Evolutionary conservation across 2,797 vertebrate species (phyloP), one percentile per base, ranked within the genome.

Genomic region (Karalla daura): DNA sequence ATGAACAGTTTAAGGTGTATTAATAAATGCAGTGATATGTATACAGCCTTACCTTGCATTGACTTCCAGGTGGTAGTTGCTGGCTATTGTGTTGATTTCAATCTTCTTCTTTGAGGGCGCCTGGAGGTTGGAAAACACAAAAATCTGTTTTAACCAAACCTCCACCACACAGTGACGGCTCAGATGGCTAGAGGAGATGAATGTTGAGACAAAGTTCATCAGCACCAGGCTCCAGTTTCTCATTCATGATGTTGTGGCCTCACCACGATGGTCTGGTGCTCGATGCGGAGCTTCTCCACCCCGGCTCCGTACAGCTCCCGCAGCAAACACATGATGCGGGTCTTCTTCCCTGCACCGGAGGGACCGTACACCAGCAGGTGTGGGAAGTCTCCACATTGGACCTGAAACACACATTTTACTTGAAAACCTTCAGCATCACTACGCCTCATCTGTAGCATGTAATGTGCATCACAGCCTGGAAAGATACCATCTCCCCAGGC

Each of bases 71-170:
- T 99, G 98, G 73, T 99, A 99, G 91, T 99, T 99, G 88, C 98
- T 99, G 86, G 98, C 95, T 89, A 99, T 97, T 7, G 96, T 98
- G 86, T 97, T 99, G 64, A 99, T 97, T 89, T 99, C 98, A 62
- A 99, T 96, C 89, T 98, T 99, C 92, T 99, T 99, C 86, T 98
- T 99, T 21, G 98, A 98, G 13, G 98, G 98, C 60, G 98, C 95
- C 97, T 99, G 74, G 0, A 13, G 62, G 5, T 9, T n/a, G n/a
- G n/a, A n/a, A n/a, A n/a, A n/a, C n/a, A n/a, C n/a, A n/a, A n/a
- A n/a, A 3, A n/a, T n/a, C n/a, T n/a, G 3, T 32, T 1, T 3
- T 4, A 39, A 13, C 12, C 44, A 2, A 53, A 1, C 5, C 24
- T 30, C 10, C 10, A 30, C 10, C 28, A 30, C 15, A 30, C 41